Conservation (phyloP, 2,888 invertebrate genomes). For the Sminthurides aquaticus region DNA sequence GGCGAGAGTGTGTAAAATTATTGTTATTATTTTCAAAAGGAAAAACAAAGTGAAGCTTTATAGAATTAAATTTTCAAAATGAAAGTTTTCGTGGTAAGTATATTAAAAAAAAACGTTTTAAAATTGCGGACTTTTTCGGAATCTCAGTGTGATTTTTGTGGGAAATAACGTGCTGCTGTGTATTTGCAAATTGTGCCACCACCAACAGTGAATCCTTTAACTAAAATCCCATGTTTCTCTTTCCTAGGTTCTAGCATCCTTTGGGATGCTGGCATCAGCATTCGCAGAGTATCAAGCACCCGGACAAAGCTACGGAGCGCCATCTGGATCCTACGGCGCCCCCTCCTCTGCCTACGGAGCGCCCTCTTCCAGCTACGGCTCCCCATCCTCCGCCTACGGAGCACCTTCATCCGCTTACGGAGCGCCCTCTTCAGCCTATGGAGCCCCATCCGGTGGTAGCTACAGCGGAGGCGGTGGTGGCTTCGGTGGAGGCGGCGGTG, state of each 20-base stretch:
- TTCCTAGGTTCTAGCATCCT: slow-evolving; percentile 42
- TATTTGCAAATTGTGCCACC: not conserved
- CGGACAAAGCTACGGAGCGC: slow-evolving; percentile 27
- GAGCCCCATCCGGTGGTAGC: slow-evolving; percentile 15
- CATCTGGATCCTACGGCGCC: slow-evolving; percentile 22
- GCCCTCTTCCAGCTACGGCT: slow-evolving; percentile 11
- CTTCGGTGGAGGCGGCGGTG: slow-evolving; percentile 16
- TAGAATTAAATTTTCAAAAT: not conserved
- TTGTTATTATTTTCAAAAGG: not conserved
- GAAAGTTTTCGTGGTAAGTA: not conserved
- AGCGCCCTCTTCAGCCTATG: slow-evolving; percentile 21
- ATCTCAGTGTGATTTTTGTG: not conserved
- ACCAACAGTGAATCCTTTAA: not conserved
- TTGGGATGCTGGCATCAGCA: slow-evolving; percentile 42
- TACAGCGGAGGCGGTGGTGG: slow-evolving; percentile 16
- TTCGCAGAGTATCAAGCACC: slow-evolving; percentile 32
- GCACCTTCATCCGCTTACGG: slow-evolving; percentile 16
- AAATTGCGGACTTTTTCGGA: not conserved
- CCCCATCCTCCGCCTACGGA: slow-evolving; percentile 17
- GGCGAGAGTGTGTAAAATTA: not conserved
- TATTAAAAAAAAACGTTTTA: not conserved
- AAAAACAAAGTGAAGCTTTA: not conserved
- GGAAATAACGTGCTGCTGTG: not conserved
- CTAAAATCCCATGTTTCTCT: slow-evolving; percentile 6
- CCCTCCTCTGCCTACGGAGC: slow-evolving; percentile 1